Base-by-base conservation (phyloP, 2,113 vertebrate genomes). In the Grallaria varia region DNA sequence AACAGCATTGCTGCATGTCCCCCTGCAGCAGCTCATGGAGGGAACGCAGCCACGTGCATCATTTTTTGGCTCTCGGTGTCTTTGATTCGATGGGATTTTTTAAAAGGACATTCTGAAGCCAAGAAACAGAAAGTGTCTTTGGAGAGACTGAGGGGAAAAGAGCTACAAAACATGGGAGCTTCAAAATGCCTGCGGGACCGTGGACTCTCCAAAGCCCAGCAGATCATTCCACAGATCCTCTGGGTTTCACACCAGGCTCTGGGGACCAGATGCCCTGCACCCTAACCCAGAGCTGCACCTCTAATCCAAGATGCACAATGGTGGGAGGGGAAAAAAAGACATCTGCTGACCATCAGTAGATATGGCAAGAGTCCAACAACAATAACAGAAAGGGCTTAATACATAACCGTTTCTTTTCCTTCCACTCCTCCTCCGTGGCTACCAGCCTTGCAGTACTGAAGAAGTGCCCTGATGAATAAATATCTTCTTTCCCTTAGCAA, bases 401-500 rank as follows among this genome's bases (percentile, higher is more conserved):
- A 62, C 50, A 79, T 85, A 90, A 93, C 84, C 14, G 25, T 45
- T 89, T 79, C 93, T 82, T 80, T 64, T 96, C 76, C 77, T 95
- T 82, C 53, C 85, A 59, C 56, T 84, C 63, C 93, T 90, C 95
- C 95, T 91, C 71, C 37, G 85, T 84, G 81, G 71, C 90, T 76
- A 88, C 91, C 93, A 94, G 91, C 89, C 83, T 82, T 75, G 9
- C 79, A 47, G 87, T 23, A 67, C 88, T 84, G 94, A 71, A 95
- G 96, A 80, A 93, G 92, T 80, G 84, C 77, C 92, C 73, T 82
- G 78, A 93, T 95, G 87, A 95, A 96, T 91, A 97, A 83, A 96
- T 95, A 95, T 95, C 90, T 94, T 92, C 75, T 90, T 90, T 28
- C 14, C 75, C 92, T 96, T 93, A 96, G 97, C 96, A 96, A 90